Percentiles rank a stretch among this genome's conserved stretches.
Conservation (phyloP, 2,797 vertebrate genomes). For the Bovichtus variegatus region DNA sequence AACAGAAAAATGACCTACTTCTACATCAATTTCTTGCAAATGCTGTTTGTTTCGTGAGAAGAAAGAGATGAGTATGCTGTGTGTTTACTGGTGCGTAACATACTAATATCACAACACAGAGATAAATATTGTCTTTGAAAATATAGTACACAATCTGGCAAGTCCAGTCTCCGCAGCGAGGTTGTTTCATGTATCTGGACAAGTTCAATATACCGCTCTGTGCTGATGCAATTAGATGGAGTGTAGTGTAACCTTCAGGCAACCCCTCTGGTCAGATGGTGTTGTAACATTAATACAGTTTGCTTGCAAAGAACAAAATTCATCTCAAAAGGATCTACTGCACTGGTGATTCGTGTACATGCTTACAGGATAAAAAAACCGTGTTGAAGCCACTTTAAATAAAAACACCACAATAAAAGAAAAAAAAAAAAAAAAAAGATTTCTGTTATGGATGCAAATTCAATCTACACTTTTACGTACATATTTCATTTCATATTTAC, state of each 20-base stretch:
- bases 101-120: constrained; percentile 38
- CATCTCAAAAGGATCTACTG: constrained; percentile 32
- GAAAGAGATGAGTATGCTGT: constrained; percentile 9
- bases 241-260: constrained; percentile 68
- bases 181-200: constrained; percentile 58
- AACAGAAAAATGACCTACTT: constrained; percentile 54
- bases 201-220: constrained; percentile 62
- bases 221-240: constrained; percentile 76
- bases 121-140: constrained; percentile 51
- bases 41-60: constrained; percentile 29
- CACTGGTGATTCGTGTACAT: neutral
- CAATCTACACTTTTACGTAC: neutral
- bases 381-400: constrained; percentile 22
- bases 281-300: constrained; percentile 50
- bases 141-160: constrained; percentile 35
- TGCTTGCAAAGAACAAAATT: constrained; percentile 38
- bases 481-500: neutral
- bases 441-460: neutral
- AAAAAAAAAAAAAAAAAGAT: neutral
- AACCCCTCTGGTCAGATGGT: constrained; percentile 53
- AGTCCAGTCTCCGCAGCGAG: constrained; percentile 30
- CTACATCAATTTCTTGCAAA: constrained; percentile 28
- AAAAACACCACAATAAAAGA: constrained; percentile 23
- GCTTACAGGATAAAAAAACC: constrained; percentile 9
- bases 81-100: constrained; percentile 29